phyloP scores from a whole-genome alignment of 2,113 vertebrate genomes.

The Eolophus roseicapilla region DNA sequence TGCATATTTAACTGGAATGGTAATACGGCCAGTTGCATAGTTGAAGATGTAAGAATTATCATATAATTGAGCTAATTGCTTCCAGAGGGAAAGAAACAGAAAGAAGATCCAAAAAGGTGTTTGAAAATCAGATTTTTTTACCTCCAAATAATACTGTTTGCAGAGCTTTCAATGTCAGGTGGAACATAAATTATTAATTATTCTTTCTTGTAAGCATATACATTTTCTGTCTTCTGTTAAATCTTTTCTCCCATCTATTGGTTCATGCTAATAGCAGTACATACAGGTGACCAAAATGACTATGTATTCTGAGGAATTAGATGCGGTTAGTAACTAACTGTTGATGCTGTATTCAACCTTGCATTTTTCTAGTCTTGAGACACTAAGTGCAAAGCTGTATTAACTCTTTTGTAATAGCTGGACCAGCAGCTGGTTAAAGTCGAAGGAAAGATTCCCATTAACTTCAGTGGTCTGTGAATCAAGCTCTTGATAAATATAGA shows the following conservation, averaged over 20 bases:
- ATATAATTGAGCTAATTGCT: conserved; percentile 13
- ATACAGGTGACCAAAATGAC: not conserved
- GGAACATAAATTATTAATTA: not conserved
- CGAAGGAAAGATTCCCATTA: conserved; percentile 34
- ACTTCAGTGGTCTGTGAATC: conserved; percentile 33
- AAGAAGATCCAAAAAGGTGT: not conserved
- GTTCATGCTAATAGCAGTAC: not conserved
- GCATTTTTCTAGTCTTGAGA: not conserved
- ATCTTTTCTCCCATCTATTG: not conserved
- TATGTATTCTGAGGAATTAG: not conserved
- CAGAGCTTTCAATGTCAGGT: not conserved
- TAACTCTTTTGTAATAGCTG: not conserved
- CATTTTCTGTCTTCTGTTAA: not conserved
- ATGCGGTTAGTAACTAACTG: not conserved
- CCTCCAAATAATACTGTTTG: not conserved
- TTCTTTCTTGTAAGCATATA: not conserved
- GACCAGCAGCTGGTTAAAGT: conserved; percentile 20
- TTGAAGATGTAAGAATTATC: not conserved
- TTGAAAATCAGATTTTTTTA: not conserved
- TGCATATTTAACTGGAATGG: not conserved
- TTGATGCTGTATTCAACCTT: not conserved
- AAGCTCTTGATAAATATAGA: conserved; percentile 48
- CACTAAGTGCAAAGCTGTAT: not conserved
- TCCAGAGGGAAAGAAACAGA: conserved; percentile 22
- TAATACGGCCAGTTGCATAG: not conserved